Evolutionary conservation across 2,888 invertebrate species (phyloP), one percentile per base, ranked within the genome.

Genomic region (Agrotis puta): DNA sequence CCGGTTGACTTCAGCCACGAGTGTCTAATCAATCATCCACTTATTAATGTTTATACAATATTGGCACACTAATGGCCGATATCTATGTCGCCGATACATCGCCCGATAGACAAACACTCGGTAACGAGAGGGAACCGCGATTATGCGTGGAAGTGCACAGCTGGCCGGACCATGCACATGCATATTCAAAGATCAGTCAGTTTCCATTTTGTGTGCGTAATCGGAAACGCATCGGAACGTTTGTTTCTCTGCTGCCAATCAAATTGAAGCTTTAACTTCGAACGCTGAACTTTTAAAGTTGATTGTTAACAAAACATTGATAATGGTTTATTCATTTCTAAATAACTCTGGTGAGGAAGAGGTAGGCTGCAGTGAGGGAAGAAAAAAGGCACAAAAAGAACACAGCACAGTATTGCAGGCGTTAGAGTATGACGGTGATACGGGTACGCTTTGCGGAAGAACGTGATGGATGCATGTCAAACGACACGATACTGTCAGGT

Each of bases 141-240:
- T 81, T 74, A 83, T 79, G 70, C 64, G 82, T 88, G 87, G 90
- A 90, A 90, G 87, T 88, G 85, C 85, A 87, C 88, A 91, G 87
- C 87, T 89, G 88, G 81, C 65, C 80, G 85, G 85, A 85, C 85
- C 87, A 87, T 92, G 90, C 88, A 87, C 92, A 94, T 94, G 87
- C 92, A 95, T 95, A 95, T 95, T 95, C 94, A 95, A 94, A 95
- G 93, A 94, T 94, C 92, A 90, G 93, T 94, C 92, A 90, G 93
- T 94, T 94, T 94, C 92, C 93, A 95, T 94, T 95, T 94, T 92
- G 92, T 90, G 91, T 92, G 90, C 92, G 93, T 94, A 95, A 94
- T 94, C 94, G 94, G 94, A 94, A 95, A 93, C 90, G 89, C 88
- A 90, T 89, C 89, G 87, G 88, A 88, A 88, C 87, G 77, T 83